Evolutionary conservation across 2,797 vertebrate genomes (phyloP).

Genomic region (Liasis olivaceus): DNA sequence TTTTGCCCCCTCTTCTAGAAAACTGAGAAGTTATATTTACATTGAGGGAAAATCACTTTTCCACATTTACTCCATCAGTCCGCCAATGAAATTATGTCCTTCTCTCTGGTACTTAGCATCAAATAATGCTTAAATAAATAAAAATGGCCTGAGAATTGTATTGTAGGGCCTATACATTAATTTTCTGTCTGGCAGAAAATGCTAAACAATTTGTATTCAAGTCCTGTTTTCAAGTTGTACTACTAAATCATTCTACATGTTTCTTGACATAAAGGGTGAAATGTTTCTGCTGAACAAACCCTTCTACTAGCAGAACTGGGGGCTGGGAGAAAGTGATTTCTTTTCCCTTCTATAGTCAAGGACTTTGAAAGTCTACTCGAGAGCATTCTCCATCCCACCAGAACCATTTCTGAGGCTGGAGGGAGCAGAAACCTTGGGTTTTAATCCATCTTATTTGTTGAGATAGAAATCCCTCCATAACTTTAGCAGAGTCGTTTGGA

Average conservation of each 20-base stretch:
- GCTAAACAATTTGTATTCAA: background rate
- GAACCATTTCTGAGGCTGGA: background rate
- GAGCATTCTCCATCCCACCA: background rate
- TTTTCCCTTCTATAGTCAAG: background rate
- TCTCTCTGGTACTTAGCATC: background rate
- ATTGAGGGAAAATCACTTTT: background rate
- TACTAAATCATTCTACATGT: background rate
- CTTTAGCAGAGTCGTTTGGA: background rate
- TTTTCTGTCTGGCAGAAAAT: background rate
- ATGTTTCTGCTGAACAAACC: background rate
- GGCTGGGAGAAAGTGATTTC: background rate
- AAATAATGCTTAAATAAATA: slow-evolving; percentile 16
- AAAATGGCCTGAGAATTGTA: background rate
- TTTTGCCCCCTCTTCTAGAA: background rate
- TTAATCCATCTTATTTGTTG: background rate
- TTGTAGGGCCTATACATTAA: background rate
- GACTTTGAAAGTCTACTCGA: background rate
- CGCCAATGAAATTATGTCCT: background rate
- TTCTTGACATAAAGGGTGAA: background rate
- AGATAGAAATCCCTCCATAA: background rate
- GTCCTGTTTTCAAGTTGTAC: background rate
- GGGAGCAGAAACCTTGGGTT: background rate
- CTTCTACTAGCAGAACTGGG: background rate
- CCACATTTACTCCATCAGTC: background rate
- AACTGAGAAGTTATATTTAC: background rate